A percentile compares a stretch with the other conserved stretches of the same genome.
These are phyloP conservation scores for Pristionchus maxplancki DNA, from an alignment of 2,888 invertebrate genomes.

Conservation along the genomic window DNA sequence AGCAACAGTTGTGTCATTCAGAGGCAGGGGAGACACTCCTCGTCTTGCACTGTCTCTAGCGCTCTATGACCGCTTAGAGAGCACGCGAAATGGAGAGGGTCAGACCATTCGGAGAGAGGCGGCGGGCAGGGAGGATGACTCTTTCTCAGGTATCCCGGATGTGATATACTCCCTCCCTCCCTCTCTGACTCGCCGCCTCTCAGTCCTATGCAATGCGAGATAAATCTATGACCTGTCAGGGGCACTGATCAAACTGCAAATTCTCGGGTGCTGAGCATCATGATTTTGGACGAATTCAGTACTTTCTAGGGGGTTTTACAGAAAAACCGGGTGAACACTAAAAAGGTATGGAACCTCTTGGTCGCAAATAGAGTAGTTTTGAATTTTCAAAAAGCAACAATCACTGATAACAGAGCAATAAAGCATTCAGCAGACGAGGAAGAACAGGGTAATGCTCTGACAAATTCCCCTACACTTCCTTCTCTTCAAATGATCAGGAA, in stretches of 20 bases:
- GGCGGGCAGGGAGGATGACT: conserved; percentile 5
- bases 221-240: not conserved
- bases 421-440: too few species aligned
- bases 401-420: too few species aligned
- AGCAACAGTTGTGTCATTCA: conserved; percentile 11
- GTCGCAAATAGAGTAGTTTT: too few species aligned
- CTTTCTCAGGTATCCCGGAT: conserved; percentile 38
- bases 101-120: not conserved
- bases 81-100: not conserved
- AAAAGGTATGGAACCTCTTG: too few species aligned
- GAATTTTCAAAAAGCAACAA: too few species aligned
- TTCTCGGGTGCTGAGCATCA: too few species aligned
- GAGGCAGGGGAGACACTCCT: not conserved
- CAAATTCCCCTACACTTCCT: too few species aligned
- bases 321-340: too few species aligned
- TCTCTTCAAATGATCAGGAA: too few species aligned
- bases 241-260: not conserved
- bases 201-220: not conserved
- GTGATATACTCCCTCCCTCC: conserved; percentile 34
- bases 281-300: too few species aligned
- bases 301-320: too few species aligned
- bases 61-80: not conserved
- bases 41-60: not conserved
- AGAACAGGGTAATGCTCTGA: too few species aligned
- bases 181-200: not conserved